Percentiles rank a stretch among this genome's conserved stretches.
Conservation (phyloP, 1,140 invertebrate genomes). For the Helicoverpa zea region DNA sequence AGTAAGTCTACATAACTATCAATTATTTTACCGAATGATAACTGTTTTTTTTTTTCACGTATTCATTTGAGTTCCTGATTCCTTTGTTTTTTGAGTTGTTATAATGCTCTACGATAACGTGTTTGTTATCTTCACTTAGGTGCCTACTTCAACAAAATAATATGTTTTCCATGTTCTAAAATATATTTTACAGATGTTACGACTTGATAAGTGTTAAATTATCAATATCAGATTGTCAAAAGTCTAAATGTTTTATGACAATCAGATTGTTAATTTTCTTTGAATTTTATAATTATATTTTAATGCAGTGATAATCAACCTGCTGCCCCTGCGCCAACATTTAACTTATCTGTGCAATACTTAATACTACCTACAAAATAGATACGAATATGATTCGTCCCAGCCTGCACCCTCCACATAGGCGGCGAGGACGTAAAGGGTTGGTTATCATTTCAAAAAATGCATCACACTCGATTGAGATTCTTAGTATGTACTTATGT, state of each 20-base stretch:
- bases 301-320: slow-evolving; percentile 7
- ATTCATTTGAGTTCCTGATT: too few species aligned
- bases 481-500: slow-evolving; percentile 30
- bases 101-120: slow-evolving; percentile 26
- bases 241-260: background rate
- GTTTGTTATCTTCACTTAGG: slow-evolving; percentile 23
- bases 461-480: slow-evolving; percentile 35
- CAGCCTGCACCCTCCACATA: background rate
- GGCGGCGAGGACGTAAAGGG: background rate
- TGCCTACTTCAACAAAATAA: slow-evolving; percentile 14
- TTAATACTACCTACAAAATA: background rate
- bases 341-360: background rate
- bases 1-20: too few species aligned
- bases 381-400: slow-evolving; percentile 15
- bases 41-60: too few species aligned
- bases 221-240: slow-evolving; percentile 42
- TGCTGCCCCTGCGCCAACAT: background rate
- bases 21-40: too few species aligned
- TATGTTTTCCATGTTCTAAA: slow-evolving; percentile 43
- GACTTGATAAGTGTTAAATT: slow-evolving; percentile 39
- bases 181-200: slow-evolving; percentile 30
- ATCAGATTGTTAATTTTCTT: slow-evolving; percentile 40
- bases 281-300: slow-evolving; percentile 29
- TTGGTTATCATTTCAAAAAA: background rate
- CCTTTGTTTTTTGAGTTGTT: background rate